Evolutionary conservation across 2,888 invertebrate genomes (phyloP).

Genomic region (Troglohyphantes excavatus): DNA sequence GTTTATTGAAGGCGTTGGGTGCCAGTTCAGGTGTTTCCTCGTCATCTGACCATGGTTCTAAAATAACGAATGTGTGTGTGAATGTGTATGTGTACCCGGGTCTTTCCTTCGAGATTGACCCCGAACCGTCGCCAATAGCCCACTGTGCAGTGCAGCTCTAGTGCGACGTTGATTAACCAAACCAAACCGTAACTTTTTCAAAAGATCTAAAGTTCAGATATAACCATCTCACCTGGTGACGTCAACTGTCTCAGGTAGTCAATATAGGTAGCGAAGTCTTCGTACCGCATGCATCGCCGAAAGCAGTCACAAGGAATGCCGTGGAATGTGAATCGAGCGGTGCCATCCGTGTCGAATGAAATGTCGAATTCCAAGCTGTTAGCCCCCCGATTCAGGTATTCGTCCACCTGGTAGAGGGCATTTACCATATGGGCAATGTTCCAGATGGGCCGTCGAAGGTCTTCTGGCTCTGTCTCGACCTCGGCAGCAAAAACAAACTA

Average conservation of each 20-base stretch:
- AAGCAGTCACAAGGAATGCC: conserved; percentile 80
- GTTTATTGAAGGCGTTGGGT: too few species aligned
- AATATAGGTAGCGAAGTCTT: conserved; percentile 57
- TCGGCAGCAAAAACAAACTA: background rate
- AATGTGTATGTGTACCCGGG: too few species aligned
- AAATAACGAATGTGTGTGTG: too few species aligned
- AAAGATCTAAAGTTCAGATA: too few species aligned
- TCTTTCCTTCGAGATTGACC: too few species aligned
- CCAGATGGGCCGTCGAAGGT: conserved; percentile 76
- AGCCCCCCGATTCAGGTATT: conserved; percentile 79
- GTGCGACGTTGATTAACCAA: too few species aligned
- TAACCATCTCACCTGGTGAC: conserved; percentile 65
- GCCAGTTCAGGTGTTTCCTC: too few species aligned
- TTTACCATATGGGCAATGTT: conserved; percentile 80
- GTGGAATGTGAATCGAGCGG: conserved; percentile 71
- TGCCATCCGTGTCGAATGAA: conserved; percentile 70
- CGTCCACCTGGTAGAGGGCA: conserved; percentile 71
- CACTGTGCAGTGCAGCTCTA: too few species aligned
- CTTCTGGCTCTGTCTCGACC: background rate
- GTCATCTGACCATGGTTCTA: too few species aligned
- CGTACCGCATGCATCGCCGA: conserved; percentile 71
- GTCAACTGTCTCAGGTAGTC: conserved; percentile 66
- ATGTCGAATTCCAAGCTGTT: conserved; percentile 79
- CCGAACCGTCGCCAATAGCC: too few species aligned
- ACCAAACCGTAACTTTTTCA: too few species aligned